phyloP scores from a whole-genome alignment of 2,113 vertebrate species.

The Myotis brandtii region DNA sequence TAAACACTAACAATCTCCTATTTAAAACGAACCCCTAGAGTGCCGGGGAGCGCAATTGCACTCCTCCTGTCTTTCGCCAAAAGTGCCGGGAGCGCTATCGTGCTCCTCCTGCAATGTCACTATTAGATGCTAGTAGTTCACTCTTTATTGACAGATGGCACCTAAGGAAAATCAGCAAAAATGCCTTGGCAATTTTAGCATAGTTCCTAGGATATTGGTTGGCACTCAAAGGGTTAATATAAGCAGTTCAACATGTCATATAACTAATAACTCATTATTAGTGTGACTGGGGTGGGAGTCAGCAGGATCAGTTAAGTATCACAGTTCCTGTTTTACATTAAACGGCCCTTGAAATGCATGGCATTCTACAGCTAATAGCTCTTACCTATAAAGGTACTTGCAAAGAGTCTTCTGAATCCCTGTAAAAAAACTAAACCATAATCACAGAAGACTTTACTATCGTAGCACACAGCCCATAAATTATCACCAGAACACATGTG shows the following conservation, averaged over 20 bases:
- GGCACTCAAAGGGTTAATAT: neutral
- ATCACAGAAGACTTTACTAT: neutral
- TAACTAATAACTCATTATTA: neutral
- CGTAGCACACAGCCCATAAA: neutral
- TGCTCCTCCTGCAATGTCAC: too few species aligned
- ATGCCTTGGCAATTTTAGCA: too few species aligned
- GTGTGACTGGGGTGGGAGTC: neutral
- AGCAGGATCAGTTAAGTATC: neutral
- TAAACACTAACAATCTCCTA: slow-evolving; percentile 15
- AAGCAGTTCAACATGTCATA: neutral
- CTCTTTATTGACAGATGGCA: too few species aligned
- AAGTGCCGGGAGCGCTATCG: too few species aligned
- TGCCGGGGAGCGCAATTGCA: too few species aligned
- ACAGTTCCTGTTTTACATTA: neutral
- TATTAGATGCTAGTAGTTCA: too few species aligned
- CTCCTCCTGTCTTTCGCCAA: too few species aligned
- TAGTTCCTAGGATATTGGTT: too few species aligned
- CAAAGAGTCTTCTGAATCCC: neutral
- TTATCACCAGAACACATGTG: neutral
- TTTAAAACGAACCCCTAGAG: neutral
- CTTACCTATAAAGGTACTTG: neutral
- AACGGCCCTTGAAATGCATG: neutral
- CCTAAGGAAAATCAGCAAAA: too few species aligned
- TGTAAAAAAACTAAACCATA: neutral
- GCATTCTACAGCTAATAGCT: neutral